These are phyloP conservation scores for Hirudo medicinalis DNA, from an alignment of 1,140 invertebrate species.

Conservation along the genomic window DNA sequence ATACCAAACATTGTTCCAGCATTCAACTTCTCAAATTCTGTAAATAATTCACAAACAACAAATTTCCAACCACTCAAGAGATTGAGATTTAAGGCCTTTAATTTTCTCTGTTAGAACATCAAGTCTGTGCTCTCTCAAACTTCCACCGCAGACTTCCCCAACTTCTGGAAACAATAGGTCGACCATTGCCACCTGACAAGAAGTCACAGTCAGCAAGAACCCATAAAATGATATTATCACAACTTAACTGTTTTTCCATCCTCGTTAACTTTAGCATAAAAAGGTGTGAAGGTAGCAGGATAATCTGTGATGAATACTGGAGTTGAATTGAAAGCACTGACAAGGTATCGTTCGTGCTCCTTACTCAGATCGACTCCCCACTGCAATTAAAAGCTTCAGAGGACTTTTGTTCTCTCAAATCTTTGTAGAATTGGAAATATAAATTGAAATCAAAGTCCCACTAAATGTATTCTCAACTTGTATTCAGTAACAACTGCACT, in stretches of 20 bases:
- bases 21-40: not conserved
- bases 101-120: slow-evolving; percentile 47
- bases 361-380: slow-evolving; percentile 56
- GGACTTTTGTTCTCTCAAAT: too few species aligned
- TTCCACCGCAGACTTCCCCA: slow-evolving; percentile 84
- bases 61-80: slow-evolving; percentile 52
- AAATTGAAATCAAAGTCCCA: too few species aligned
- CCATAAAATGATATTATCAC: not conserved
- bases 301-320: slow-evolving; percentile 82
- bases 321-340: slow-evolving; percentile 54
- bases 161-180: slow-evolving; percentile 74
- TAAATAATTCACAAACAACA: slow-evolving; percentile 12
- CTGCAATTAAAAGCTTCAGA: slow-evolving; percentile 24
- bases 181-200: slow-evolving; percentile 57
- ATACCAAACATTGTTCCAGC: not conserved
- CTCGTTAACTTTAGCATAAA: slow-evolving; percentile 69
- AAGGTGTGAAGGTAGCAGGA: slow-evolving; percentile 73
- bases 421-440: too few species aligned
- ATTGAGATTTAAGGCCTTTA: slow-evolving; percentile 15
- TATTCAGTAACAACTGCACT: not conserved
- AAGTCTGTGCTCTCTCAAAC: slow-evolving; percentile 71
- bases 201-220: not conserved
- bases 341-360: slow-evolving; percentile 76
- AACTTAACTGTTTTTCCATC: slow-evolving; percentile 48
- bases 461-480: too few species aligned